phyloP scores from a whole-genome alignment of 2,888 invertebrate species.

The Periphyllus acericola region DNA sequence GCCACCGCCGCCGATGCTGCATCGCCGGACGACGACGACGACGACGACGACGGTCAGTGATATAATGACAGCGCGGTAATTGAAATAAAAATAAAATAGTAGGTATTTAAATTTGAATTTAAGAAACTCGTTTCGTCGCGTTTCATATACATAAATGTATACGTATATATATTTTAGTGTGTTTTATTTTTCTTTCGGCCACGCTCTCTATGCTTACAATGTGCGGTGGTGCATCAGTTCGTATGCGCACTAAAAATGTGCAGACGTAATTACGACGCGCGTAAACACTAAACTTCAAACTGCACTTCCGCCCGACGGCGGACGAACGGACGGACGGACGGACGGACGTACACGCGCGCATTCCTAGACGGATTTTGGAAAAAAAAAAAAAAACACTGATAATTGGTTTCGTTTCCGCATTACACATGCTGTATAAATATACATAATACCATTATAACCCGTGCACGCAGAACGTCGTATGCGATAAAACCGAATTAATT shows the following conservation, averaged over 20 bases:
- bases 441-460: background rate
- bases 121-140: constrained; percentile 44
- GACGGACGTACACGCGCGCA: background rate
- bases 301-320: background rate
- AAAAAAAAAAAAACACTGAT: too few relatives aligned
- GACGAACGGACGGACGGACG: background rate
- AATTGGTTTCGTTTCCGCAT: background rate
- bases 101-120: constrained; percentile 53
- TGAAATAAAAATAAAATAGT: constrained; percentile 54
- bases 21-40: background rate
- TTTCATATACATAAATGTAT: background rate
- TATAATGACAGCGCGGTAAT: constrained; percentile 55
- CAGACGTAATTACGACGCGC: background rate
- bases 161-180: too few relatives aligned
- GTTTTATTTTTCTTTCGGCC: background rate
- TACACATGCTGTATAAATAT: background rate
- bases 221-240: background rate
- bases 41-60: background rate
- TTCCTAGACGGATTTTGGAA: background rate
- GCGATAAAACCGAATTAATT: background rate
- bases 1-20: background rate
- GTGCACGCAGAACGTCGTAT: background rate
- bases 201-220: background rate
- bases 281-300: background rate
- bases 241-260: background rate